Base-by-base conservation (phyloP, 2,113 vertebrate genomes). In the Greenwoodochromis staneri region DNA sequence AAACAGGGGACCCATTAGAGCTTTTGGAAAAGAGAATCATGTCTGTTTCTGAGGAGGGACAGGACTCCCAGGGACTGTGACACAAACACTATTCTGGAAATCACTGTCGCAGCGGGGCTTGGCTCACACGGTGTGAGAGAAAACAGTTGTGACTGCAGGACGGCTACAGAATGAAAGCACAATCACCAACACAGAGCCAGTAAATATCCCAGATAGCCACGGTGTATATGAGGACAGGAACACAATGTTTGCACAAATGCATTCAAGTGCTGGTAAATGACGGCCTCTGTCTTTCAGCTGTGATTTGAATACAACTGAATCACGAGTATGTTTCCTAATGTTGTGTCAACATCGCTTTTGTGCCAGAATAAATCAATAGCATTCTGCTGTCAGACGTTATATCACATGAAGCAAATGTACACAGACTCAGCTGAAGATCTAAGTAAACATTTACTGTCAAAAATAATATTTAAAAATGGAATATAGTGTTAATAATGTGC, bases 41-140 rank as follows among this genome's bases (percentile, higher is more conserved):
- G 87, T 85, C 38, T 81, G 89, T 85, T 84, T 85, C 47, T 90
- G 87, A 38, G 73, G 83, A 92, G 87, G 84, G 81, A 91, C 91
- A 51, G 40, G 84, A 83, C 90, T 92, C 84, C 76, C 40, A 87
- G 89, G 91, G 86, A 86, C 89, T 93, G 93, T 91, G 91, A 93
- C 91, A 93, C 90, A 59, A 90, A 89, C 53, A 57, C 82, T 89
- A 53, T 83, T 88, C 14, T 7, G 85, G 89, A 91, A 91, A 93
- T 93, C 90, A 90, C 34, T 34, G 89, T 53, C 83, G 38, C 90
- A 82, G 88, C 49, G 34, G 86, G 90, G 38, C 63, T 27, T 5
- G 87, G 42, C 83, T 85, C 86, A 81, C 24, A 3, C 66, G 2
- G 80, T 1, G 84, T 21, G 69, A 84, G 73, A 42, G 85, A 92